phyloP scores from a whole-genome alignment of 2,113 vertebrate genomes.

The Falco punctatus region DNA sequence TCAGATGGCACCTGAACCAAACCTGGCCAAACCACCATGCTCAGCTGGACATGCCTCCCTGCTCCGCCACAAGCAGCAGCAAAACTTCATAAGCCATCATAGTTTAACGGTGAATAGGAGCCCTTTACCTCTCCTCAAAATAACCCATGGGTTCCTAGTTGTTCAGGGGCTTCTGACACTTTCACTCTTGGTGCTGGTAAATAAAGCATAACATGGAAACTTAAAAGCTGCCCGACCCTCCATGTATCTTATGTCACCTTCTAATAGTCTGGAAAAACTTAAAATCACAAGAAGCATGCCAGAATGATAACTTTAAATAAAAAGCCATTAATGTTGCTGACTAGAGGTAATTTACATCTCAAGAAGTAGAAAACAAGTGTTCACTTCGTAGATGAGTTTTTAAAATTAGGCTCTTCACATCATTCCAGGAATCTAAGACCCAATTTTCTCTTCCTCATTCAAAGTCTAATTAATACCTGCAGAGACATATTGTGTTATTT shows the following conservation, averaged over 20 bases:
- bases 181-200: neutral
- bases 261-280: neutral
- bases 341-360: neutral
- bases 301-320: neutral
- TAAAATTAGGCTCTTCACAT: neutral
- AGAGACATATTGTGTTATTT: neutral
- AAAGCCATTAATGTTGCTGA: neutral
- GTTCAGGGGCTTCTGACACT: neutral
- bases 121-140: neutral
- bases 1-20: neutral
- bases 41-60: accelerated
- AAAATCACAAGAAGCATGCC: neutral
- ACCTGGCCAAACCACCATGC: accelerated
- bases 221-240: neutral
- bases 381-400: neutral
- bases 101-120: neutral
- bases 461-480: neutral
- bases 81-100: neutral
- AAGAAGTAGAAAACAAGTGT: neutral
- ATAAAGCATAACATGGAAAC: neutral
- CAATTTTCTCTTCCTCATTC: neutral
- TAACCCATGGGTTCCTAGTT: neutral
- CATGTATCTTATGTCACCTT: neutral
- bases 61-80: neutral
- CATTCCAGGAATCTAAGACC: neutral